Conservation (phyloP, 1,140 invertebrate genomes). For the Papilio dardanus region DNA sequence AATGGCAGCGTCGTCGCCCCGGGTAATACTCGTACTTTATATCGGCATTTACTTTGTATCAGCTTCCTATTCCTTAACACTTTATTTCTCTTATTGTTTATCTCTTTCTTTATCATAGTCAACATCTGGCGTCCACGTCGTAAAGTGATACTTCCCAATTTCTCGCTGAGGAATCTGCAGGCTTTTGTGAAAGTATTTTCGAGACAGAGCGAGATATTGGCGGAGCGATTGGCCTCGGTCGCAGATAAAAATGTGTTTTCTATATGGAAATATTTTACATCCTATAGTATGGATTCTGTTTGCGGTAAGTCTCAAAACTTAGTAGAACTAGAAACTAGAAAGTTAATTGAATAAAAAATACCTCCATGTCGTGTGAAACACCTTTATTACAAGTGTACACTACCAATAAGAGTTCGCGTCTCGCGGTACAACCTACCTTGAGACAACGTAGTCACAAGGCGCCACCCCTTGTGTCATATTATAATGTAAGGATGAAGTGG, state of each 20-base stretch:
- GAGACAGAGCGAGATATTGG: slow-evolving; percentile 42
- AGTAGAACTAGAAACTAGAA: no score
- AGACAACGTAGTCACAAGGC: no score
- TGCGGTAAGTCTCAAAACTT: slow-evolving; percentile 45
- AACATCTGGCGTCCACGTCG: slow-evolving; percentile 53
- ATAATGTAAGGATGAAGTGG: no score
- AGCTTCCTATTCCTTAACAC: not conserved
- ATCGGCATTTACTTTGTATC: not conserved
- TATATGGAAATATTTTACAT: slow-evolving; percentile 44
- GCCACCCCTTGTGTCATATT: no score
- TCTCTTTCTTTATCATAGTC: slow-evolving; percentile 43
- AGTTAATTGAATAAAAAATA: no score
- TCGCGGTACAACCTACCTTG: no score
- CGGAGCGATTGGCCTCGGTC: slow-evolving; percentile 28
- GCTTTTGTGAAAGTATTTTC: slow-evolving; percentile 47
- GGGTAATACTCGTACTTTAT: slow-evolving; percentile 33
- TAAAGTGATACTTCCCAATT: slow-evolving; percentile 46
- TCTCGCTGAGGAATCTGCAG: slow-evolving; percentile 45
- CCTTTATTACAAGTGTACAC: no score
- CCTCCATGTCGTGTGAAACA: no score
- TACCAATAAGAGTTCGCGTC: no score
- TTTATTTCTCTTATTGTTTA: not conserved
- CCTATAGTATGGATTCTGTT: slow-evolving; percentile 49
- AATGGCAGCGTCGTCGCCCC: slow-evolving; percentile 49
- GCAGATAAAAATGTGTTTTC: slow-evolving; percentile 41